Base-by-base conservation (phyloP, 2,113 vertebrate genomes). In the Oreamnos americanus region DNA sequence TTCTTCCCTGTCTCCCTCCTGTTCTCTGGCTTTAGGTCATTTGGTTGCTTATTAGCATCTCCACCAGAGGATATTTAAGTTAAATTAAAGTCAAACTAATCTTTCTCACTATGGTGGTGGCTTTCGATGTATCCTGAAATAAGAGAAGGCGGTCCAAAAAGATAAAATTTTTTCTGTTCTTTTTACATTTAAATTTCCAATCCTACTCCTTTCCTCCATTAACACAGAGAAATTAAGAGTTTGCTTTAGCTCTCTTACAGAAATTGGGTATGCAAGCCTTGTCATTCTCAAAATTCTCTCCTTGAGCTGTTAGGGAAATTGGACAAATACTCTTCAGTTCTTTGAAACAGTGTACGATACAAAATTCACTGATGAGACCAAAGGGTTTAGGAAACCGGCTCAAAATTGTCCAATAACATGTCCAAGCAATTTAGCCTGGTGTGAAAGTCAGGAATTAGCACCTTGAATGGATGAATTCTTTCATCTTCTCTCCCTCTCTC, bases 21-120 rank as follows among this genome's bases (percentile, higher is more conserved):
- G 43, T 82, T 83, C 67, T 87, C 60, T 87, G 79, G 64, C 84
- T 96, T 85, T 90, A 47, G 89, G 51, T 89, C 88, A 83, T 83
- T 97, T 79, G 67, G 25, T 93, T 90, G 78, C 57, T 94, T 88
- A 87, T 90, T 64, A 91, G 87, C 82, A 96, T 94, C 64, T 96
- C 55, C 49, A 71, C 76, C 16, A 92, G 55, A 71, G 43, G 90
- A 58, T 94, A 87, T 89, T 83, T 93, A 82, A n/a, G 15, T 95
- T 88, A 87, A 93, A 89, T 91, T 90, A 93, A 92, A 95, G 28
- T 90, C 81, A 91, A 57, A 81, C 74, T 88, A 71, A 94, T 81
- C 57, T 91, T 95, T 96, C 79, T 88, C 87, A 67, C 53, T 25
- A 3, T 51, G 4, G 7, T 78, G 19, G 49, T 74, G 39, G 78